Percentiles rank a stretch among this genome's conserved stretches.
These are phyloP conservation scores for Gouania willdenowi DNA, from an alignment of 2,797 vertebrate species.

Conservation along the genomic window DNA sequence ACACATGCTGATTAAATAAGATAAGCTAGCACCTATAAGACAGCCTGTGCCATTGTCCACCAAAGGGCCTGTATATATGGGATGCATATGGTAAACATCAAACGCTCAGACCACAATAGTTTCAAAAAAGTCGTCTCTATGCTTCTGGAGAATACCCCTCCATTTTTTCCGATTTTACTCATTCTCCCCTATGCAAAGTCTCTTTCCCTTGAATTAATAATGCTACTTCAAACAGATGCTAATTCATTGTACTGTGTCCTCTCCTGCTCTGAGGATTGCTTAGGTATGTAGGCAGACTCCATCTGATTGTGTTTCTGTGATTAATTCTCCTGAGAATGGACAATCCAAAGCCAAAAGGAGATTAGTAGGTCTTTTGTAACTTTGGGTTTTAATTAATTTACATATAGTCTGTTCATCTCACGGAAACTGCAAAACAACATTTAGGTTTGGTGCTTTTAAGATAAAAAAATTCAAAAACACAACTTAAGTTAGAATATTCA, in stretches of 20 bases:
- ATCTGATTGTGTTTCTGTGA: conserved; percentile 45
- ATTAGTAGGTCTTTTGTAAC: conserved; percentile 35
- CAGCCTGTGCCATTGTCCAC: conserved; percentile 47
- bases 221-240: conserved; percentile 74
- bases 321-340: conserved; percentile 37
- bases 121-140: conserved; percentile 38
- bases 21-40: conserved; percentile 46
- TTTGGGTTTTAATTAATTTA: conserved; percentile 41
- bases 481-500: conserved; percentile 28
- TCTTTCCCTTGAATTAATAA: conserved; percentile 75
- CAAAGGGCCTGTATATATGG: conserved; percentile 30
- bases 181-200: conserved; percentile 49
- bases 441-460: neutral
- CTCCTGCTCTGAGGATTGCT: conserved; percentile 65
- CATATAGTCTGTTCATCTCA: conserved; percentile 42
- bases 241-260: conserved; percentile 65
- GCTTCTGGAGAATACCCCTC: conserved; percentile 31
- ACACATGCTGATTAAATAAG: conserved; percentile 77
- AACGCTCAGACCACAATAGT: conserved; percentile 38
- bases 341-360: conserved; percentile 35
- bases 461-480: conserved; percentile 17
- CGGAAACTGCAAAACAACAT: conserved; percentile 21
- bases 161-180: conserved; percentile 35
- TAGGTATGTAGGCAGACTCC: conserved; percentile 59
- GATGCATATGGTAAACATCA: conserved; percentile 11